Conservation (phyloP, 2,797 vertebrate species). For the Platyrinchus mystaceus region DNA sequence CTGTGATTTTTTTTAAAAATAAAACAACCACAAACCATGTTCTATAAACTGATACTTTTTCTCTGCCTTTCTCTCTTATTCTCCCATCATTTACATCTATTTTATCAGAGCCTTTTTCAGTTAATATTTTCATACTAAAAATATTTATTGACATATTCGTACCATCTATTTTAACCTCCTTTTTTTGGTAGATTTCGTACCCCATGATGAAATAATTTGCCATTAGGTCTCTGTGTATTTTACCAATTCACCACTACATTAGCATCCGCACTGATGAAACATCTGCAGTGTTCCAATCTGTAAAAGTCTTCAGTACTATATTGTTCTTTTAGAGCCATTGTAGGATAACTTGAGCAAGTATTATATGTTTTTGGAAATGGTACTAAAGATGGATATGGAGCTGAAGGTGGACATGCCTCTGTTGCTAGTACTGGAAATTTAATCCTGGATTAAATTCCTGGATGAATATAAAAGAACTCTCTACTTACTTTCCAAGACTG, state of each 20-base stretch:
- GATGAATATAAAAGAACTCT: neutral
- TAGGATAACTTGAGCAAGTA: neutral
- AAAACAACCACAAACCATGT: neutral
- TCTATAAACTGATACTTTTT: neutral
- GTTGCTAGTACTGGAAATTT: neutral
- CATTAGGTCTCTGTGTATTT: neutral
- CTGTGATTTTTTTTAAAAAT: neutral
- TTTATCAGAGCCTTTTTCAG: neutral
- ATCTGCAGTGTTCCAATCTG: neutral
- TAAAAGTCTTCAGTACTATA: neutral
- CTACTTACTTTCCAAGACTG: neutral
- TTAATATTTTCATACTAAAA: neutral
- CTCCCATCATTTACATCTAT: neutral
- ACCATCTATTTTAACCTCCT: neutral
- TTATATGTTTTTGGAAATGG: neutral
- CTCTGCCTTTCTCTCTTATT: neutral
- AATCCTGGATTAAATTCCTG: neutral
- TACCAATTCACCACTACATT: neutral
- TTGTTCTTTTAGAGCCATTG: neutral
- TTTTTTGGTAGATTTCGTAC: neutral
- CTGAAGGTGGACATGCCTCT: neutral
- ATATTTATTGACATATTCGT: neutral
- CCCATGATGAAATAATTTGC: neutral
- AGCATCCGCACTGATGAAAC: neutral
- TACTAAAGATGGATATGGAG: neutral